phyloP scores from a whole-genome alignment of 2,113 vertebrate genomes.

The Dicrurus megarhynchus region DNA sequence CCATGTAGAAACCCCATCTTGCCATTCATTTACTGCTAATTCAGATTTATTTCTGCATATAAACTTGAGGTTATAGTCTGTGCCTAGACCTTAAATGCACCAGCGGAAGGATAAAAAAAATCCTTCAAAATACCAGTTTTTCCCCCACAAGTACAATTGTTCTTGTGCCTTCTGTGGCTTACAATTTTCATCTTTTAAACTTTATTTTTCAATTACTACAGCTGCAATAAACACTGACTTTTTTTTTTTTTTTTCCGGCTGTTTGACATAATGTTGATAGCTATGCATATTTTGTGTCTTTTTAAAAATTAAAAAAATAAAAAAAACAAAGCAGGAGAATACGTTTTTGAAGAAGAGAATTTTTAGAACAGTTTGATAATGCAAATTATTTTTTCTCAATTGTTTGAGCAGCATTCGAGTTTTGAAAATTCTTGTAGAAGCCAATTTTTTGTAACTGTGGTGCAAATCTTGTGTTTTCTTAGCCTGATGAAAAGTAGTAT shows the following conservation, averaged over 20 bases:
- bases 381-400: conserved; percentile 83
- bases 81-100: conserved; percentile 88
- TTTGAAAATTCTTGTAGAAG: conserved; percentile 85
- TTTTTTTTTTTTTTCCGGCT: conserved; percentile 56
- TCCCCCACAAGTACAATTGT: conserved; percentile 80
- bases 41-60: conserved; percentile 77
- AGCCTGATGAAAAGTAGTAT: conserved; percentile 84
- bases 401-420: conserved; percentile 82
- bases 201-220: conserved; percentile 75
- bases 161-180: conserved; percentile 85
- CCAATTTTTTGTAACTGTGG: conserved; percentile 88
- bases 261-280: conserved; percentile 81
- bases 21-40: conserved; percentile 65
- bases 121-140: conserved; percentile 81
- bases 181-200: conserved; percentile 79
- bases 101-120: conserved; percentile 82
- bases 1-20: conserved; percentile 54
- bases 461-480: conserved; percentile 86
- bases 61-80: conserved; percentile 81
- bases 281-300: conserved; percentile 88
- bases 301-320: conserved; percentile 74
- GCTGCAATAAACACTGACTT: conserved; percentile 84
- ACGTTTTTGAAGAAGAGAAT: conserved; percentile 84
- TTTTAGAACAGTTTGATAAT: conserved; percentile 88
- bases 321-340: conserved; percentile 79